Conservation (phyloP, 2,888 invertebrate genomes). For the Chelonus formosanus region DNA sequence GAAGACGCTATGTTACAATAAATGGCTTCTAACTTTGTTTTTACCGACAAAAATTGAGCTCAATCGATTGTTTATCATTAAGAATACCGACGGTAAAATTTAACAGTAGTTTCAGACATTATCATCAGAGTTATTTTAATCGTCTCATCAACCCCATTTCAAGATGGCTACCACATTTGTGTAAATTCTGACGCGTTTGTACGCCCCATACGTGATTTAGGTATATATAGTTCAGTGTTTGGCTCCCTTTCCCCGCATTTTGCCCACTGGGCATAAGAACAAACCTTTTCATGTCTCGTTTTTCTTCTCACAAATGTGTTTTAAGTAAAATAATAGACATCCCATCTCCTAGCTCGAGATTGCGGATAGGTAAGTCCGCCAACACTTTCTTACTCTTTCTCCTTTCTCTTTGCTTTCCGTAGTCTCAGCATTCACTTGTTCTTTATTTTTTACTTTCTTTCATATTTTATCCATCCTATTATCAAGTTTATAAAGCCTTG, state of each 20-base stretch:
- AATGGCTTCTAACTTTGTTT: too few species aligned
- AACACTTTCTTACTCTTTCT: conserved; percentile 40
- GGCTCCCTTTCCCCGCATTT: conserved; percentile 33
- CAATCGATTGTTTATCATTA: too few species aligned
- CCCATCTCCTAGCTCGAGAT: conserved; percentile 33
- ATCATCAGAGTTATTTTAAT: background rate
- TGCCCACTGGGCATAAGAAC: conserved; percentile 38
- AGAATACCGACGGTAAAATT: too few species aligned
- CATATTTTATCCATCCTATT: background rate
- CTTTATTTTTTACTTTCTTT: conserved; percentile 24
- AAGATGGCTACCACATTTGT: conserved; percentile 42
- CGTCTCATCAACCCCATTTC: conserved; percentile 23
- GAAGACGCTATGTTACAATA: too few species aligned
- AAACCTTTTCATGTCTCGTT: conserved; percentile 41
- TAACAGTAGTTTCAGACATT: background rate
- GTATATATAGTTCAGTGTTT: conserved; percentile 42
- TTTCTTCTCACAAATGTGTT: conserved; percentile 35
- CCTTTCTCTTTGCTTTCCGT: conserved; percentile 37
- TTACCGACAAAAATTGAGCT: too few species aligned
- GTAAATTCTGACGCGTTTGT: conserved; percentile 42
- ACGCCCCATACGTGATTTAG: conserved; percentile 36
- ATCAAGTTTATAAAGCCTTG: background rate
- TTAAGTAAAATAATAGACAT: conserved; percentile 30
- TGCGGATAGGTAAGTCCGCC: conserved; percentile 38
- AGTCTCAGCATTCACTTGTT: conserved; percentile 37